Conservation (phyloP, 2,797 vertebrate species). For the Tenualosa thibaudeaui region DNA sequence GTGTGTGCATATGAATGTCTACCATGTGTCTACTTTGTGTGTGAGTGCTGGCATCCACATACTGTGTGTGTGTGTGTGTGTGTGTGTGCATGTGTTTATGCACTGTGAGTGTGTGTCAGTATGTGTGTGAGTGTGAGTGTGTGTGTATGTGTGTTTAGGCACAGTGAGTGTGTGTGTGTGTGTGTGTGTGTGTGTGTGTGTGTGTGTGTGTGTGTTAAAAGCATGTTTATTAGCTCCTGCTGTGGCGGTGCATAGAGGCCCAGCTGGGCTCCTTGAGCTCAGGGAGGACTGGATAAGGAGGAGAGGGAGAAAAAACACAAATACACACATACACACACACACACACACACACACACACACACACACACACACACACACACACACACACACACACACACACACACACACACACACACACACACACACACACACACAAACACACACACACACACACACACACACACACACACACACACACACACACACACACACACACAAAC, state of each 20-base stretch:
- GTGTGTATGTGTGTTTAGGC: not conserved
- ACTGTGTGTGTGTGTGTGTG: not conserved
- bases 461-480: too few species aligned
- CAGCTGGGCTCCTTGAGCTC: constrained; percentile 47
- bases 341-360: too few species aligned
- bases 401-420: too few species aligned
- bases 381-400: too few species aligned
- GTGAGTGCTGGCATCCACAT: not conserved
- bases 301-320: not conserved
- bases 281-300: constrained; percentile 32
- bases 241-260: constrained; percentile 51
- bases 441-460: too few species aligned
- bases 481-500: not conserved
- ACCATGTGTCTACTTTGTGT: not conserved
- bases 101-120: not conserved
- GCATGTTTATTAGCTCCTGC: constrained; percentile 60
- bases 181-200: constrained; percentile 33
- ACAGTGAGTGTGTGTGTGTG: not conserved
- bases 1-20: not conserved
- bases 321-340: not conserved
- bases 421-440: too few species aligned
- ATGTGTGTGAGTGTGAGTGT: not conserved
- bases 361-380: too few species aligned
- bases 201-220: constrained; percentile 37
- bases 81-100: not conserved